Evolutionary conservation across 2,888 invertebrate species (phyloP).

Genomic region (Platypus cylindrus): DNA sequence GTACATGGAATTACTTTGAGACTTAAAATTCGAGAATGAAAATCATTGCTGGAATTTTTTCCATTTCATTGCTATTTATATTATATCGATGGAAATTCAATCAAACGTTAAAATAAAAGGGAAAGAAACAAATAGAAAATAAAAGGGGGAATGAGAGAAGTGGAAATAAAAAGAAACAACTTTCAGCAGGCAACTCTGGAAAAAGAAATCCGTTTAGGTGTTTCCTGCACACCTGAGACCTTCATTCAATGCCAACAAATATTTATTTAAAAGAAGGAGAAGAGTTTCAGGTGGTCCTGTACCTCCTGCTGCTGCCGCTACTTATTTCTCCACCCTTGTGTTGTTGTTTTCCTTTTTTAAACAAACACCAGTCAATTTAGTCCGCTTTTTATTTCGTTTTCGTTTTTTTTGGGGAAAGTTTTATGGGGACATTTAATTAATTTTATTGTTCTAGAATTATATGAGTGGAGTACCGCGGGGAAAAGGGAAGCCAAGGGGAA

Average conservation of each 20-base stretch:
- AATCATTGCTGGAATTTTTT: too few species aligned
- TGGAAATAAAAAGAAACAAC: constrained; percentile 1
- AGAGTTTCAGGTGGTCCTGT: background rate
- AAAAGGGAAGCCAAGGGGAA: background rate
- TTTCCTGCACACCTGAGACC: background rate
- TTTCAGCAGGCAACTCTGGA: background rate
- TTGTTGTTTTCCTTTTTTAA: background rate
- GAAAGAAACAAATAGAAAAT: too few species aligned
- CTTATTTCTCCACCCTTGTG: background rate
- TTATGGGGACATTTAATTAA: background rate
- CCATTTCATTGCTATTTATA: too few species aligned
- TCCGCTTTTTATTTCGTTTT: background rate
- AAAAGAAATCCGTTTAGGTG: background rate
- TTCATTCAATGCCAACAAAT: background rate
- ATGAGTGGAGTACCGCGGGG: background rate
- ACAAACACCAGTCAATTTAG: background rate
- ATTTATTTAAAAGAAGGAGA: background rate
- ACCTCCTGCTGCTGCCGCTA: background rate
- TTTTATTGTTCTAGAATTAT: background rate
- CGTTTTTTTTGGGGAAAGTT: background rate
- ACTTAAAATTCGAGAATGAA: too few species aligned
- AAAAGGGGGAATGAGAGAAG: too few species aligned
- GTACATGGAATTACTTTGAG: too few species aligned
- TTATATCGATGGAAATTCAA: constrained; percentile 1
- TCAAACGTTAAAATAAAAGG: too few species aligned